Conservation (phyloP, 2,888 invertebrate genomes). For the Bursaphelenchus okinawaensis region DNA sequence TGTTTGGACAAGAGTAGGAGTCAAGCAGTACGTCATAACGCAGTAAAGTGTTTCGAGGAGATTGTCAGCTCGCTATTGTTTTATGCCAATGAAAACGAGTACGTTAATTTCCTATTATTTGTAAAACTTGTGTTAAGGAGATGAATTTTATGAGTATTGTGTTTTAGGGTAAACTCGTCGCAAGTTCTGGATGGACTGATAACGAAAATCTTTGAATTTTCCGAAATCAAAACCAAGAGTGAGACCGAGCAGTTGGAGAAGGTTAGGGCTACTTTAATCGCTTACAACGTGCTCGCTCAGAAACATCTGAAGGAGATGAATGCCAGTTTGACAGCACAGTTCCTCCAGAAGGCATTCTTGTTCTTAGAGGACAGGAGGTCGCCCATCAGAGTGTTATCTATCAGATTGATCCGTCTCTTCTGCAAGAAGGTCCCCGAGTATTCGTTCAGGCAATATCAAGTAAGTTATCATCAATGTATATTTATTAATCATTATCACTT, state of each 20-base stretch:
- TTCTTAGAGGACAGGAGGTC: slow-evolving; percentile 41
- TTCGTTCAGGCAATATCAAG: slow-evolving; percentile 46
- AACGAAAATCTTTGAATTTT: background rate
- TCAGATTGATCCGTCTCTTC: slow-evolving; percentile 47
- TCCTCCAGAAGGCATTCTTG: slow-evolving; percentile 38
- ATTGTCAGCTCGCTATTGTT: slow-evolving; percentile 38
- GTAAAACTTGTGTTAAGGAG: slow-evolving; percentile 1
- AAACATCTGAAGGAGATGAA: slow-evolving; percentile 36
- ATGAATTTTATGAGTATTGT: no score
- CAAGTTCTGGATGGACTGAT: slow-evolving; percentile 5
- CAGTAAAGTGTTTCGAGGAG: slow-evolving; percentile 43
- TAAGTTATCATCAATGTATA: slow-evolving; percentile 5
- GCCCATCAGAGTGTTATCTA: slow-evolving; percentile 41
- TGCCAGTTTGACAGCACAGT: slow-evolving; percentile 18
- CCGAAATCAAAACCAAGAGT: background rate
- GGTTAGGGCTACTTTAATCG: slow-evolving; percentile 41
- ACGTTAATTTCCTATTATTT: background rate
- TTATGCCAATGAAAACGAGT: slow-evolving; percentile 33
- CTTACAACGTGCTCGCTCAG: slow-evolving; percentile 50
- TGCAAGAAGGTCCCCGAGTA: slow-evolving; percentile 45
- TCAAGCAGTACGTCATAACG: slow-evolving; percentile 33
- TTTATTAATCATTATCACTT: slow-evolving; percentile 3
- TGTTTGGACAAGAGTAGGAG: slow-evolving; percentile 38
- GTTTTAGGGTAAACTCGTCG: slow-evolving; percentile 1
- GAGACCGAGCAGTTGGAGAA: slow-evolving; percentile 19